A percentile compares a stretch with the other conserved stretches of the same genome.
phyloP scores from a whole-genome alignment of 2,888 invertebrate species.

The Horisme vitalbata region DNA sequence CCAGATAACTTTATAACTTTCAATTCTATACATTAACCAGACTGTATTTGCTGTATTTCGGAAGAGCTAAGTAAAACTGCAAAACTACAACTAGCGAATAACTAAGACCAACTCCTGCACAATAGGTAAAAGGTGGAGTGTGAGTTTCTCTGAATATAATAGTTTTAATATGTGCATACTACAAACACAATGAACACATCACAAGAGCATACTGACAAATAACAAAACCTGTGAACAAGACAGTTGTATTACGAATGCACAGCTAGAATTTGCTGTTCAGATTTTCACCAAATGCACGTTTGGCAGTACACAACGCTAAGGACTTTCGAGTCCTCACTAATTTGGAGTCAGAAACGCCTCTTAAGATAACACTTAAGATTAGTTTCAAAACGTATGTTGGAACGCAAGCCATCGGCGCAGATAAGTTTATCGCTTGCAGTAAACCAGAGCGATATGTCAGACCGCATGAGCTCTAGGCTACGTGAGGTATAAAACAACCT shows the following conservation, averaged over 20 bases:
- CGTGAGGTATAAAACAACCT: slow-evolving; percentile 58
- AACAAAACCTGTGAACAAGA: slow-evolving; percentile 22
- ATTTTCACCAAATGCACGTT: slow-evolving; percentile 33
- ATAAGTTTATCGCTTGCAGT: slow-evolving; percentile 66
- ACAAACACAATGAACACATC: slow-evolving; percentile 20
- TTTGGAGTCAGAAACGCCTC: slow-evolving; percentile 40
- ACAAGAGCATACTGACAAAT: slow-evolving; percentile 22
- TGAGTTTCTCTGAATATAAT: slow-evolving; percentile 7
- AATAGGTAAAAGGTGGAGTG: slow-evolving; percentile 3
- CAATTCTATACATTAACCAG: too few relatives aligned
- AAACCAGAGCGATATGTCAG: slow-evolving; percentile 66
- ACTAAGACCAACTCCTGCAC: neutral
- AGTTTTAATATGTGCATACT: slow-evolving; percentile 17
- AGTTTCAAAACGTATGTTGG: slow-evolving; percentile 39
- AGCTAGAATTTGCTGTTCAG: slow-evolving; percentile 15
- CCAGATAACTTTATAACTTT: too few relatives aligned
- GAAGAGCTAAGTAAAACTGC: too few relatives aligned
- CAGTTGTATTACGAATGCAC: slow-evolving; percentile 19
- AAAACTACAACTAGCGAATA: slow-evolving; percentile 6
- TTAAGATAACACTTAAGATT: slow-evolving; percentile 41
- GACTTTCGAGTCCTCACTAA: slow-evolving; percentile 42
- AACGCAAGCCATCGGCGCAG: slow-evolving; percentile 44
- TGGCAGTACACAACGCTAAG: slow-evolving; percentile 35
- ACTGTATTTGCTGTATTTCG: too few relatives aligned
- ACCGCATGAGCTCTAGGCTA: slow-evolving; percentile 62